These are phyloP conservation scores for Lytechinus variegatus DNA, from an alignment of 35 echinoderm and acorn worm genomes.

Conservation along the genomic window DNA sequence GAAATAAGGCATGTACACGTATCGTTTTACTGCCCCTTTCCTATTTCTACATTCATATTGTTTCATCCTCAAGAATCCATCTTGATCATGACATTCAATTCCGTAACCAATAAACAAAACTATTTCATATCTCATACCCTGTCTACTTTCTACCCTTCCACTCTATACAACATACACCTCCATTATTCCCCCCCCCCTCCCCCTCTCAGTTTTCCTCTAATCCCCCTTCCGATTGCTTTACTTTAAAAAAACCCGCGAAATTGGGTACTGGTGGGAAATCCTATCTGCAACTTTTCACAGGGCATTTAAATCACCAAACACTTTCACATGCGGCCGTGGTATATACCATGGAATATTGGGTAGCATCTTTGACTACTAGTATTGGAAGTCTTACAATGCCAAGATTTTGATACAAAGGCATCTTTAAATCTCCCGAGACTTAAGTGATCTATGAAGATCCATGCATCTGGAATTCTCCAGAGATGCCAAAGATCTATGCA, in stretches of 20 bases:
- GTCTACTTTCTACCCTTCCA: background rate
- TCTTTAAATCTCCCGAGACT: too few relatives aligned
- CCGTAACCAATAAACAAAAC: background rate
- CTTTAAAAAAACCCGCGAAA: background rate
- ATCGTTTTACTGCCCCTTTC: background rate
- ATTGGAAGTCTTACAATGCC: background rate
- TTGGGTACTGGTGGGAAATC: constrained; percentile 8
- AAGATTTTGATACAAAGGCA: background rate
- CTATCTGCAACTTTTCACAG: background rate
- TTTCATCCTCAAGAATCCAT: too few relatives aligned
- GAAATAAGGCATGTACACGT: background rate
- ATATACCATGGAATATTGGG: background rate
- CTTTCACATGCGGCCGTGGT: background rate
- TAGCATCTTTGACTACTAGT: background rate
- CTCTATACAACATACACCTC: background rate
- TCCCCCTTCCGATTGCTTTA: background rate
- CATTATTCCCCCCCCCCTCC: background rate
- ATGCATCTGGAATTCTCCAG: background rate
- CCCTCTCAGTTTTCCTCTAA: background rate
- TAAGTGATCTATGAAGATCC: too few relatives aligned
- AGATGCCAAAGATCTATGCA: background rate
- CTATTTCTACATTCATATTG: background rate
- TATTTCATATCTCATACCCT: background rate
- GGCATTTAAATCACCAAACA: constrained; percentile 18
- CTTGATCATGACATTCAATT: background rate